These are phyloP conservation scores for Acanthosoma haemorrhoidale DNA, from an alignment of 2,888 invertebrate genomes.

Conservation along the genomic window DNA sequence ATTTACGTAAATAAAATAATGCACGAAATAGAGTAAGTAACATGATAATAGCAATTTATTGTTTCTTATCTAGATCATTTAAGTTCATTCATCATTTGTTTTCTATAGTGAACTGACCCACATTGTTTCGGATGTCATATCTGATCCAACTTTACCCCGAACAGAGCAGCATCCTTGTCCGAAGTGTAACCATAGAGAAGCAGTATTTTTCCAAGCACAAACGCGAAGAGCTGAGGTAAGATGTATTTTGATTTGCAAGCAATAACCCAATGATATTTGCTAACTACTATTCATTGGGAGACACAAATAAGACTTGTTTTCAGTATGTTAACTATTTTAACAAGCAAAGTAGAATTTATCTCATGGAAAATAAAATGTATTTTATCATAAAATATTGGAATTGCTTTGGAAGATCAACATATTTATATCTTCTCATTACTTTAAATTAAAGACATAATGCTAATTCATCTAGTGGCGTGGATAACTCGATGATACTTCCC, in stretches of 20 bases:
- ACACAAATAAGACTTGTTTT: too few species aligned
- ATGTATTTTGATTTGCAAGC: neutral
- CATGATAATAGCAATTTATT: neutral
- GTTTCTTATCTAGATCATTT: neutral
- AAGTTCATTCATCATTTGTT: neutral
- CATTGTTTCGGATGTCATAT: slow-evolving; percentile 96
- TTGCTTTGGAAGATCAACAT: too few species aligned
- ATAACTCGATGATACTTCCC: too few species aligned
- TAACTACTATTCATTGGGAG: too few species aligned
- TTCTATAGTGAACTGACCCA: slow-evolving; percentile 88
- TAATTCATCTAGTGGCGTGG: too few species aligned
- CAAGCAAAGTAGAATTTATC: too few species aligned
- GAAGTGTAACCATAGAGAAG: slow-evolving; percentile 88
- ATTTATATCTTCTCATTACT: too few species aligned
- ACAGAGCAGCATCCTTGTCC: slow-evolving; percentile 99
- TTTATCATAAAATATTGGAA: too few species aligned
- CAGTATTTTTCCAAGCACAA: slow-evolving; percentile 98
- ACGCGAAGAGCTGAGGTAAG: slow-evolving; percentile 82
- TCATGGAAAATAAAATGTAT: too few species aligned
- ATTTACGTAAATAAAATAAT: slow-evolving; percentile 99
- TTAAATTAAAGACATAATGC: too few species aligned
- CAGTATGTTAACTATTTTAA: too few species aligned
- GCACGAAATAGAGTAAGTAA: slow-evolving; percentile 94
- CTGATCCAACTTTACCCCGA: slow-evolving; percentile 94
- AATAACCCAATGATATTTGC: too few species aligned